Evolutionary conservation across 2,888 invertebrate genomes (phyloP).

Genomic region (Hecatera dysodea): DNA sequence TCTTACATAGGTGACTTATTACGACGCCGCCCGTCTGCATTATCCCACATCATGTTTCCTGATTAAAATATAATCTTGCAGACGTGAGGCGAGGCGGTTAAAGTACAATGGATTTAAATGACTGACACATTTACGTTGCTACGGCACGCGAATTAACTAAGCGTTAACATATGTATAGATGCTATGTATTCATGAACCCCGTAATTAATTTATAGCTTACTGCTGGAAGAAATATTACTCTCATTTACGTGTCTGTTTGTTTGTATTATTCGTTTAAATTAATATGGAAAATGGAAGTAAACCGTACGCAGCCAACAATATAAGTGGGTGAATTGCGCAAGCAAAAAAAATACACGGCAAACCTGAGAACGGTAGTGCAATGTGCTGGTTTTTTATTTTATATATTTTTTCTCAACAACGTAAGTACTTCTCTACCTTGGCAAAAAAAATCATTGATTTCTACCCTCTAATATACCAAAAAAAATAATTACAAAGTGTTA

Average conservation of each 20-base stretch:
- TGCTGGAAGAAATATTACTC: slow-evolving; percentile 24
- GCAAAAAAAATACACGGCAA: too few species aligned
- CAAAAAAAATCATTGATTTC: too few species aligned
- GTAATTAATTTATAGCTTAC: slow-evolving; percentile 42
- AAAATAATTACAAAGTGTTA: too few species aligned
- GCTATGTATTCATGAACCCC: slow-evolving; percentile 18
- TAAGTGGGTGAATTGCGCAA: too few species aligned
- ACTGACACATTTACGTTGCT: slow-evolving; percentile 57
- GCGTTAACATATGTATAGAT: slow-evolving; percentile 34
- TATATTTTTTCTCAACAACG: too few species aligned
- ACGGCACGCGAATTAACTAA: slow-evolving; percentile 36
- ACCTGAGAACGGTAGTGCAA: too few species aligned
- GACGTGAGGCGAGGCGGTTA: slow-evolving; percentile 68
- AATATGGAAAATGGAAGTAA: slow-evolving; percentile 6
- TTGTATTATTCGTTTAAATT: slow-evolving; percentile 13
- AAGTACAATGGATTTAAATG: slow-evolving; percentile 74
- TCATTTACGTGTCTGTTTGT: slow-evolving; percentile 14
- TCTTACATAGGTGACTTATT: slow-evolving; percentile 51
- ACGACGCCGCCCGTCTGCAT: slow-evolving; percentile 55
- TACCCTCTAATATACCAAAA: too few species aligned
- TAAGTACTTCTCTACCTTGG: too few species aligned
- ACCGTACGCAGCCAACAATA: background rate
- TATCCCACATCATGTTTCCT: slow-evolving; percentile 72
- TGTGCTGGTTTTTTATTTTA: too few species aligned
- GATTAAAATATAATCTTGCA: slow-evolving; percentile 76